Percentiles rank a stretch among this genome's conserved stretches.
Conservation (phyloP, 2,888 invertebrate species). For the Lottia gigantea region DNA sequence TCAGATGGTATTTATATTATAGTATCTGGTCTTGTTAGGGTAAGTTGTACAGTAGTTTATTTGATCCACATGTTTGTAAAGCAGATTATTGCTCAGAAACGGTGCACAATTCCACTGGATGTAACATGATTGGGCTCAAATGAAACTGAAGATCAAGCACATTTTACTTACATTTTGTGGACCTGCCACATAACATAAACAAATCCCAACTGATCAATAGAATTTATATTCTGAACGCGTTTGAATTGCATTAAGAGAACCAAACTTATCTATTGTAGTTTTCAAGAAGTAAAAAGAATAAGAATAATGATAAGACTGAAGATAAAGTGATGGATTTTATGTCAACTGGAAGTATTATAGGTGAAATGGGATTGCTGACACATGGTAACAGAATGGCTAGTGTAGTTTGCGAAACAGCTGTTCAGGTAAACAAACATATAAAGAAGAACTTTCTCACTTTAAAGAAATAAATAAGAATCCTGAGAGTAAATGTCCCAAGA, state of each 20-base stretch:
- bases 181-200: too few relatives aligned
- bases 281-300: background rate
- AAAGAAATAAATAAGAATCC: too few relatives aligned
- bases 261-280: background rate
- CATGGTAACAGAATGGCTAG: slow-evolving; percentile 73
- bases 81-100: too few relatives aligned
- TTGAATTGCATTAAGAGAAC: too few relatives aligned
- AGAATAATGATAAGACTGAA: background rate
- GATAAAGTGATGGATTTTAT: slow-evolving; percentile 71
- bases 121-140: too few relatives aligned
- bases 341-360: slow-evolving; percentile 75
- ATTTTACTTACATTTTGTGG: too few relatives aligned
- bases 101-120: too few relatives aligned
- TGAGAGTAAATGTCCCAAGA: background rate
- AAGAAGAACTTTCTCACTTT: background rate
- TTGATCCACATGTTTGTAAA: too few relatives aligned
- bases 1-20: slow-evolving; percentile 69
- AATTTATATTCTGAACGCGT: too few relatives aligned
- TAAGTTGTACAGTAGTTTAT: slow-evolving; percentile 38
- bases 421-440: slow-evolving; percentile 65
- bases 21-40: slow-evolving; percentile 69
- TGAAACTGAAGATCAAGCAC: too few relatives aligned
- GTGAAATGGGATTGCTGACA: slow-evolving; percentile 74
- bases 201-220: too few relatives aligned
- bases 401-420: slow-evolving; percentile 74